Conservation (phyloP, 2,113 vertebrate species). For the Ciconia maguari region DNA sequence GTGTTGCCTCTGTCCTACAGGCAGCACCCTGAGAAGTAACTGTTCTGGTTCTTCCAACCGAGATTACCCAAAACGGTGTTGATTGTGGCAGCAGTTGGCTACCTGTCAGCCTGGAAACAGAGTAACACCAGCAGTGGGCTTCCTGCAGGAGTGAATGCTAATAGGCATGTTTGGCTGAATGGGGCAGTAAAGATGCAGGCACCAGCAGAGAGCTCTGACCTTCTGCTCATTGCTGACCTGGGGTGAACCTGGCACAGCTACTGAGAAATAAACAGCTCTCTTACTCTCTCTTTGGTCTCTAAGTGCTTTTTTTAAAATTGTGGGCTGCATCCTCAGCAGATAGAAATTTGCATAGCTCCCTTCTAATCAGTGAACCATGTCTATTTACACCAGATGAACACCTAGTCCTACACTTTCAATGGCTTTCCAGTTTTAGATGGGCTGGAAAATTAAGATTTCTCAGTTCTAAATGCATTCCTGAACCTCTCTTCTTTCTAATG, state of each 20-base stretch:
- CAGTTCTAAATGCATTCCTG: constrained; percentile 9
- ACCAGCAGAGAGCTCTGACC: background rate
- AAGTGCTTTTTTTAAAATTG: background rate
- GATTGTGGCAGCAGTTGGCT: background rate
- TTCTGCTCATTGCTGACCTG: background rate
- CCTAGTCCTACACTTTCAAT: background rate
- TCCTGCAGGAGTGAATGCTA: background rate
- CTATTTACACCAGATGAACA: background rate
- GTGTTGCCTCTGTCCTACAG: background rate
- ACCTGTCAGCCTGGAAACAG: background rate
- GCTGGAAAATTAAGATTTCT: constrained; percentile 56
- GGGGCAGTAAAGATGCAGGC: background rate
- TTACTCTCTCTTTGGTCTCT: background rate
- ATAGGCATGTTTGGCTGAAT: fast-evolving
- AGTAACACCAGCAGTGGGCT: background rate
- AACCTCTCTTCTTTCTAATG: background rate
- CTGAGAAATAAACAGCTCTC: background rate
- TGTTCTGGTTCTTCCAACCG: fast-evolving
- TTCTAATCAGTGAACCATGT: background rate
- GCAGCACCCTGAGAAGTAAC: background rate
- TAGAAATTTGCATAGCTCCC: background rate
- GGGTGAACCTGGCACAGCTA: background rate
- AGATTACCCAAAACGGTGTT: background rate
- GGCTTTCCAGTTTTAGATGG: background rate
- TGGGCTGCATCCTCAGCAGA: background rate